Evolutionary conservation across 2,797 vertebrate species (phyloP).

Genomic region (Menidia menidia): DNA sequence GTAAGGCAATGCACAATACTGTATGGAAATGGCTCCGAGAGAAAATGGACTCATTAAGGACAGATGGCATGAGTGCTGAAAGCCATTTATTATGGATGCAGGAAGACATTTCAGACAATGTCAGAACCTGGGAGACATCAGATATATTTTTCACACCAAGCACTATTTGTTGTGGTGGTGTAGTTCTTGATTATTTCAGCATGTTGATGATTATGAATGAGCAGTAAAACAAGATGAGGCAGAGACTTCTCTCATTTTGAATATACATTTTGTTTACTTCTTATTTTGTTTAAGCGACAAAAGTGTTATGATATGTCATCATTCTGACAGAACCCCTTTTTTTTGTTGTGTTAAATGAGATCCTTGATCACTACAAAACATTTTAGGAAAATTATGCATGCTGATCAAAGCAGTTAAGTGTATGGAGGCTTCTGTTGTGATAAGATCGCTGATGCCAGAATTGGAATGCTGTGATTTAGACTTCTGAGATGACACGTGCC

Average conservation of each 20-base stretch:
- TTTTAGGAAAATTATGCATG: conserved; percentile 30
- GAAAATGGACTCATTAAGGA: conserved; percentile 95
- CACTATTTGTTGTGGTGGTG: conserved; percentile 72
- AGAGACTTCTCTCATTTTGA: conserved; percentile 18
- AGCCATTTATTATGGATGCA: conserved; percentile 85
- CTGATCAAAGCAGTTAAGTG: conserved; percentile 55
- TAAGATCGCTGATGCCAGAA: conserved; percentile 44
- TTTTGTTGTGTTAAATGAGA: conserved; percentile 23
- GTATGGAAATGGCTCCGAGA: conserved; percentile 90
- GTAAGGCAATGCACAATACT: conserved; percentile 92
- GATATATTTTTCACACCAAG: conserved; percentile 79
- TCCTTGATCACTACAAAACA: conserved; percentile 38
- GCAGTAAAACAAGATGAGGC: conserved; percentile 37
- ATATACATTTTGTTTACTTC: conserved; percentile 35
- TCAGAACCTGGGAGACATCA: conserved; percentile 80
- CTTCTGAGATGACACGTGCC: conserved; percentile 51
- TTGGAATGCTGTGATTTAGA: conserved; percentile 30
- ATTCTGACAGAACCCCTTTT: conserved; percentile 23
- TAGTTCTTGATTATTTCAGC: conserved; percentile 81
- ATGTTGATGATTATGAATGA: conserved; percentile 72
- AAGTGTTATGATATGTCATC: conserved; percentile 33
- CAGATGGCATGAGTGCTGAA: conserved; percentile 92
- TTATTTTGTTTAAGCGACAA: conserved; percentile 35
- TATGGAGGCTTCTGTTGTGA: conserved; percentile 50
- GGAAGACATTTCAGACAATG: conserved; percentile 79